Evolutionary conservation across 64 coral and sea anemone species (phyloP), one percentile per base, ranked within the genome.

Genomic region (Pocillopora damicornis): DNA sequence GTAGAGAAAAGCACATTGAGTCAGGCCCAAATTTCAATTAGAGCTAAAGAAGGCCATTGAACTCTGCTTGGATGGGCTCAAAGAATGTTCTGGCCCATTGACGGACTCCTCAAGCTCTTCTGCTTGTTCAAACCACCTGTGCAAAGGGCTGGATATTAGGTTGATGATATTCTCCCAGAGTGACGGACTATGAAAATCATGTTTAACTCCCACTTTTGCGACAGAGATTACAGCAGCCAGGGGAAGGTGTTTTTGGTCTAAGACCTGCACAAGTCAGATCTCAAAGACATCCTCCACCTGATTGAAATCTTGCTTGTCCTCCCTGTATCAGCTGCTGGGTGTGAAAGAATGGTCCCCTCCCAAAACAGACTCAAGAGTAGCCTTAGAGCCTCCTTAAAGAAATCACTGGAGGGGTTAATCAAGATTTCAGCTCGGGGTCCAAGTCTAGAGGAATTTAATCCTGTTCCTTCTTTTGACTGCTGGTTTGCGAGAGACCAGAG

Each of bases 401-500:
- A n/a, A n/a, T n/a, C n/a, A n/a, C n/a, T n/a, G n/a, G 89, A 91
- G 72, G 58, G 34, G 59, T 60, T 91, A 82, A 91, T 91, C 75
- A 75, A 74, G 73, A 91, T 91, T 76, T 91, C 81, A 60, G 73
- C 81, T 78, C 80, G 78, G 81, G 81, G 89, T 79, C 89, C 89
- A 42, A 4, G 38, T 78, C 35, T 91, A 35, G 80, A 74, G 18
- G 73, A 85, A 37, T 91, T 75, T 73, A 59, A 86, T 76, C 81
- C 74, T 63, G 81, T 64, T 76, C 73, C 89, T 85, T 80, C 74
- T 86, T 72, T 91, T 76, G 35, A 69, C 22, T 13, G 57, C 45
- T 91, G 89, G 89, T 83, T 90, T 81, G 65, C 89, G 56, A 75
- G n/a, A n/a, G n/a, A n/a, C n/a, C n/a, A n/a, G n/a, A n/a, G n/a